Conservation (phyloP, 92 coral and sea anemone species). For the Zoanthus sansibaricus region DNA sequence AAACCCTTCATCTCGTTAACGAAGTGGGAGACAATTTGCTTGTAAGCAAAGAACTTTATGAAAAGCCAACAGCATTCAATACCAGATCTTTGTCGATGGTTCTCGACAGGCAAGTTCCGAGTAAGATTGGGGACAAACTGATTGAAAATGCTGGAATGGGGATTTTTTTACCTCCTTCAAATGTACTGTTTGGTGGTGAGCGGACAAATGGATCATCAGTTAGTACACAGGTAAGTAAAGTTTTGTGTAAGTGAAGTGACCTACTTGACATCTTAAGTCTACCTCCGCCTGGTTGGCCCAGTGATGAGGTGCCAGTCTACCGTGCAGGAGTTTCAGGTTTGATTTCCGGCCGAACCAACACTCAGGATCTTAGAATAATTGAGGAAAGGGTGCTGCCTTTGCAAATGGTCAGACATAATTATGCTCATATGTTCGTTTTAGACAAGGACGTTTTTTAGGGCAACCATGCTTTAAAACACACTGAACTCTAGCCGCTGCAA, state of each 20-base stretch:
- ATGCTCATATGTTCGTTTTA: too few species aligned
- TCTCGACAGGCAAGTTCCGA: conserved; percentile 78
- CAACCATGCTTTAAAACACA: too few species aligned
- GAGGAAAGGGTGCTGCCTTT: too few species aligned
- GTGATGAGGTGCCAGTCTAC: too few species aligned
- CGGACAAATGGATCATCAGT: conserved; percentile 39
- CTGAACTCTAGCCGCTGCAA: too few species aligned
- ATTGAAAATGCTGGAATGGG: conserved; percentile 62
- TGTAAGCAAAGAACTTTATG: conserved; percentile 76
- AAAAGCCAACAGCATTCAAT: conserved; percentile 77
- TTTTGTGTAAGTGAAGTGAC: background rate
- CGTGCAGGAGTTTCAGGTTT: too few species aligned
- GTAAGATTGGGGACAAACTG: conserved; percentile 67
- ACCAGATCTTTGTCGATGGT: conserved; percentile 77
- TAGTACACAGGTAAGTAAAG: conserved; percentile 65
- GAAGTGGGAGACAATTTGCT: conserved; percentile 68
- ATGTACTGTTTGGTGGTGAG: conserved; percentile 55
- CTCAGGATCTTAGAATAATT: too few species aligned
- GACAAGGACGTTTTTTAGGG: too few species aligned
- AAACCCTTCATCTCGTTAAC: conserved; percentile 62
- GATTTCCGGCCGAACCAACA: too few species aligned
- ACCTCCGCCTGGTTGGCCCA: too few species aligned
- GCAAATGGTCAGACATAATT: too few species aligned
- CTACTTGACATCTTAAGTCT: background rate
- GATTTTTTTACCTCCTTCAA: conserved; percentile 67